Conservation (phyloP, 2,888 invertebrate species). For the Parelbella ahira region DNA sequence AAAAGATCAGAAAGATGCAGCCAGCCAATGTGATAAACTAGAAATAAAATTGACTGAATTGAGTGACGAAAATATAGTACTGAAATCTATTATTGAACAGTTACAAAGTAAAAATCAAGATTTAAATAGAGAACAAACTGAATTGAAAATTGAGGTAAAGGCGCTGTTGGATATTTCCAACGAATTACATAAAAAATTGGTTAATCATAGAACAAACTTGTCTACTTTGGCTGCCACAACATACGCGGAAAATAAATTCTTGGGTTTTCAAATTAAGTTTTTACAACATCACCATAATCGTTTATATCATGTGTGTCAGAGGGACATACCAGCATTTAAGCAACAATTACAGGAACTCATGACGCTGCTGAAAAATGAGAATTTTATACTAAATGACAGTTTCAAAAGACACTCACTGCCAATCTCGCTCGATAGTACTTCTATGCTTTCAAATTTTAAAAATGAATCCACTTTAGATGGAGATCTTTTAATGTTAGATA, state of each 20-base stretch:
- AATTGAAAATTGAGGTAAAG: conserved; percentile 50
- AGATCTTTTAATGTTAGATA: conserved; percentile 69
- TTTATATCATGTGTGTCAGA: conserved; percentile 62
- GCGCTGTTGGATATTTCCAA: conserved; percentile 49
- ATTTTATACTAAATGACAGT: conserved; percentile 39
- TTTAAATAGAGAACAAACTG: conserved; percentile 50
- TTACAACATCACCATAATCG: conserved; percentile 63
- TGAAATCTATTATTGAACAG: conserved; percentile 39
- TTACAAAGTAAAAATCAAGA: conserved; percentile 43
- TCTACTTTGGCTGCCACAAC: conserved; percentile 69
- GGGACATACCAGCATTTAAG: conserved; percentile 63
- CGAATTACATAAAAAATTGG: conserved; percentile 63
- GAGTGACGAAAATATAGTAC: conserved; percentile 43
- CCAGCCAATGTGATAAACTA: conserved; percentile 30
- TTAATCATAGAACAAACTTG: conserved; percentile 62
- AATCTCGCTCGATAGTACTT: conserved; percentile 53
- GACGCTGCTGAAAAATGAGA: conserved; percentile 49
- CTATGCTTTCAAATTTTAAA: conserved; percentile 44
- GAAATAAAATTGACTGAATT: conserved; percentile 28
- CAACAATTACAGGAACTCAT: conserved; percentile 55
- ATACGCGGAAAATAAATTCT: conserved; percentile 64
- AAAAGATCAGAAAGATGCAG: conserved; percentile 13
- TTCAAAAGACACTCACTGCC: conserved; percentile 59
- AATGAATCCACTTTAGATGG: conserved; percentile 67
- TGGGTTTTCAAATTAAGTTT: conserved; percentile 61